phyloP scores from a whole-genome alignment of 2,888 invertebrate species.

The Alitta virens region DNA sequence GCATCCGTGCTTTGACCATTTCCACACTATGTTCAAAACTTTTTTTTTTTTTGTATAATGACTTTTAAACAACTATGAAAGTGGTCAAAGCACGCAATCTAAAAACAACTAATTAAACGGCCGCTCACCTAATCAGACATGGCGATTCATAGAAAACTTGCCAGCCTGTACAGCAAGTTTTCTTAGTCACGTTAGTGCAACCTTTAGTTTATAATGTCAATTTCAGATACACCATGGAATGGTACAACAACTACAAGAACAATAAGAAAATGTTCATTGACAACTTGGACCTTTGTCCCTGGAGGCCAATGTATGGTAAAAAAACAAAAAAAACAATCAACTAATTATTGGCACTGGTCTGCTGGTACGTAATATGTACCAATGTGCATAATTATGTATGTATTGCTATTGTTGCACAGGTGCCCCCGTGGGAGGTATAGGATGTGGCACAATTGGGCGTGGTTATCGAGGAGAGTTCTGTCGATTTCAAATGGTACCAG shows the following conservation, averaged over 20 bases:
- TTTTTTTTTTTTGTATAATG: too few species aligned
- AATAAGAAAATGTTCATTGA: conserved; percentile 72
- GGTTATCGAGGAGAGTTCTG: conserved; percentile 93
- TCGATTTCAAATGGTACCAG: conserved; percentile 83
- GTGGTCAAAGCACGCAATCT: too few species aligned
- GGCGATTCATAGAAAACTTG: too few species aligned
- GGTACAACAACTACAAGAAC: conserved; percentile 42
- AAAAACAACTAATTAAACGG: too few species aligned
- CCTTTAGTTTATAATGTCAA: too few species aligned
- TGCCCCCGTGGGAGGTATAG: conserved; percentile 80
- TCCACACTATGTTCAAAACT: too few species aligned
- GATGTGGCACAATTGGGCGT: conserved; percentile 81
- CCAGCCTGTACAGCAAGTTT: too few species aligned
- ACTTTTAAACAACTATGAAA: too few species aligned
- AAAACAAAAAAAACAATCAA: neutral
- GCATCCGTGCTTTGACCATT: too few species aligned
- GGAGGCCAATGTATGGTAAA: conserved; percentile 81
- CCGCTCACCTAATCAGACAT: too few species aligned
- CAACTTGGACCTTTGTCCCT: conserved; percentile 69
- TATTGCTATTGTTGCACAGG: conserved; percentile 62
- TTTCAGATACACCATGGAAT: conserved; percentile 47
- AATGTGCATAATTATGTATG: too few species aligned
- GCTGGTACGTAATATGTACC: neutral
- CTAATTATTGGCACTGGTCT: neutral
- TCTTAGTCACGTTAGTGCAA: too few species aligned